A percentile compares a stretch with the other conserved stretches of the same genome.
Conservation (phyloP, 92 coral and sea anemone genomes). For the Epizoanthus ramosus region DNA sequence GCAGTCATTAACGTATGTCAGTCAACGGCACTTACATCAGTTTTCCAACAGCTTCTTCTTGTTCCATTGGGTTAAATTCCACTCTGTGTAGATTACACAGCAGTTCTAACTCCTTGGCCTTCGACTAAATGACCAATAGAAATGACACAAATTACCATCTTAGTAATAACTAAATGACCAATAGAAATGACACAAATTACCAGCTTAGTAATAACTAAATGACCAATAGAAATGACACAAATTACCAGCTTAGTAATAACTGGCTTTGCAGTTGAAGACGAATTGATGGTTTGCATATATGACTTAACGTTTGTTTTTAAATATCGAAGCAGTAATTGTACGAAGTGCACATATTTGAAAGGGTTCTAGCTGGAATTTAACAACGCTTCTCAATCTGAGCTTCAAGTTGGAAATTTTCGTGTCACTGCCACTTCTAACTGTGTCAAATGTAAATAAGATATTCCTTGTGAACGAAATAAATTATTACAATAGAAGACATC, state of each 20-base stretch:
- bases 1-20: not conserved
- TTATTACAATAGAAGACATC: too few relatives aligned
- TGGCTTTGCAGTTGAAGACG: not conserved
- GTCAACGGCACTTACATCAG: slow-evolving; percentile 72
- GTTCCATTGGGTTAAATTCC: slow-evolving; percentile 88
- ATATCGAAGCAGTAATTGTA: too few relatives aligned
- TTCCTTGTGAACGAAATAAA: too few relatives aligned
- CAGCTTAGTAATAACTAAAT: not conserved
- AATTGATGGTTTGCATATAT: too few relatives aligned
- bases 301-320: too few relatives aligned
- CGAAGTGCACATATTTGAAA: too few relatives aligned
- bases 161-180: not conserved
- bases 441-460: too few relatives aligned
- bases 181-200: not conserved
- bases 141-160: not conserved
- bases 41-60: slow-evolving; percentile 88
- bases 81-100: slow-evolving; percentile 81
- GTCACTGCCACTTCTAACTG: too few relatives aligned
- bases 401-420: too few relatives aligned
- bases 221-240: not conserved
- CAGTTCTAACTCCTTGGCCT: slow-evolving; percentile 90
- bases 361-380: too few relatives aligned
- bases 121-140: slow-evolving; percentile 60
- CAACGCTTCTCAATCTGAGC: too few relatives aligned
- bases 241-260: not conserved